These are phyloP conservation scores for Zaprionus bogoriensis DNA, from an alignment of 2,888 invertebrate species.

Conservation along the genomic window DNA sequence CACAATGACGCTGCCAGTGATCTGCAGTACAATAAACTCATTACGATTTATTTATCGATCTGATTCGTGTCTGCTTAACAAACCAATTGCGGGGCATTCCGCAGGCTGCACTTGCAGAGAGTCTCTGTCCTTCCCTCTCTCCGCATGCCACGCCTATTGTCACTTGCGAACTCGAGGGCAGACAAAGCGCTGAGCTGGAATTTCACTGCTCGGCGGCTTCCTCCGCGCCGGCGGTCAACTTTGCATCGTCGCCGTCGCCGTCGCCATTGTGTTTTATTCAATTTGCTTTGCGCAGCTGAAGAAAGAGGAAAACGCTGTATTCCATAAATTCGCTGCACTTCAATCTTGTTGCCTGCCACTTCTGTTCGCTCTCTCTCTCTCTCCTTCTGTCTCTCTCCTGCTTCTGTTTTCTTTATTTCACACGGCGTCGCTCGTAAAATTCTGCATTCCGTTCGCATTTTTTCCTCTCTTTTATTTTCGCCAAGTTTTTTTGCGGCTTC, in stretches of 20 bases:
- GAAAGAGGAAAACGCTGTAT: conserved; percentile 51
- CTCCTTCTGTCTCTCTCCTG: background rate
- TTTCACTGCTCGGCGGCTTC: conserved; percentile 22
- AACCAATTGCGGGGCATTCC: conserved; percentile 20
- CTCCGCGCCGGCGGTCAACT: conserved; percentile 22
- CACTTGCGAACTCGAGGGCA: conserved; percentile 35
- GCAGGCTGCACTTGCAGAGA: background rate
- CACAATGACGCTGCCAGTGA: background rate
- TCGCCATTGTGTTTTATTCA: conserved; percentile 71
- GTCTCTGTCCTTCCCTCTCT: background rate
- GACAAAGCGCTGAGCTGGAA: conserved; percentile 29
- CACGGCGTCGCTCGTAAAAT: conserved; percentile 43
- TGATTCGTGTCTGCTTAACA: conserved; percentile 30
- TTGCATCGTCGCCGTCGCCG: conserved; percentile 16
- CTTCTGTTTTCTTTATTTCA: conserved; percentile 35
- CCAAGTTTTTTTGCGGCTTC: conserved; percentile 68
- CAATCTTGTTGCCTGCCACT: conserved; percentile 44
- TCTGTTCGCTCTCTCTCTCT: background rate
- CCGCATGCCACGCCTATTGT: conserved; percentile 8
- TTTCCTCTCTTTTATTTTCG: conserved; percentile 22
- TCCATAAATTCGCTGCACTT: conserved; percentile 76
- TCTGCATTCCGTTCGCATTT: conserved; percentile 64
- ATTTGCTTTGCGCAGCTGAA: conserved; percentile 58
- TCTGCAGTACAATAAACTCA: conserved; percentile 13
- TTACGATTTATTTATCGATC: conserved; percentile 23